Conservation (phyloP, 1,140 invertebrate genomes). For the Trachymyrmex septentrionalis region DNA sequence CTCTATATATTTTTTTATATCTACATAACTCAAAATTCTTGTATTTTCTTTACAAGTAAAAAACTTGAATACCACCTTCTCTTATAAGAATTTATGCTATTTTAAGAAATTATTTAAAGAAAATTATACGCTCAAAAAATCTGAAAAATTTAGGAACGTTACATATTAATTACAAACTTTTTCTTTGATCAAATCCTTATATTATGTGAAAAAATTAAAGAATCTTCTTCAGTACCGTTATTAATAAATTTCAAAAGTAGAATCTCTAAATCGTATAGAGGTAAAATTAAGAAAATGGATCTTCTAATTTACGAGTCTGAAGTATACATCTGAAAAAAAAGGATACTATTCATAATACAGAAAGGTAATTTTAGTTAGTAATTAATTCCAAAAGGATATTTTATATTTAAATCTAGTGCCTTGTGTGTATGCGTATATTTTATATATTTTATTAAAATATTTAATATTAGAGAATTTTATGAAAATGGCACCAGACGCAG, state of each 20-base stretch:
- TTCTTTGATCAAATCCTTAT: no score
- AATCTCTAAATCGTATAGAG: no score
- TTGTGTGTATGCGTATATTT: background rate
- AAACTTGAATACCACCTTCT: no score
- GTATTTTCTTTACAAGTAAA: no score
- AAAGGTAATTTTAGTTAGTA: slow-evolving; percentile 2
- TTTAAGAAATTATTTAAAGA: no score
- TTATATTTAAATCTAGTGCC: background rate
- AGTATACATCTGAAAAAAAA: background rate
- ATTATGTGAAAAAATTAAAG: no score
- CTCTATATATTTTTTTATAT: no score
- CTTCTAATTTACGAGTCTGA: background rate
- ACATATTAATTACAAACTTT: no score
- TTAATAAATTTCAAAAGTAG: background rate
- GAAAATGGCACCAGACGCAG: background rate
- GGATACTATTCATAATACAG: background rate
- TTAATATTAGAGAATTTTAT: slow-evolving; percentile 1
- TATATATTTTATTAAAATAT: background rate
- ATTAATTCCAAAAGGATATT: slow-evolving; percentile 1
- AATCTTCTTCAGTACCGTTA: background rate
- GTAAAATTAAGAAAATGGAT: background rate
- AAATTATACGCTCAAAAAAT: no score
- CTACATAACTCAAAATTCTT: no score
- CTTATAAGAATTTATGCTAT: no score
- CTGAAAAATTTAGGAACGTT: no score